Base-by-base conservation (phyloP, 2,888 invertebrate genomes). In the Sarcophaga caerulescens region DNA sequence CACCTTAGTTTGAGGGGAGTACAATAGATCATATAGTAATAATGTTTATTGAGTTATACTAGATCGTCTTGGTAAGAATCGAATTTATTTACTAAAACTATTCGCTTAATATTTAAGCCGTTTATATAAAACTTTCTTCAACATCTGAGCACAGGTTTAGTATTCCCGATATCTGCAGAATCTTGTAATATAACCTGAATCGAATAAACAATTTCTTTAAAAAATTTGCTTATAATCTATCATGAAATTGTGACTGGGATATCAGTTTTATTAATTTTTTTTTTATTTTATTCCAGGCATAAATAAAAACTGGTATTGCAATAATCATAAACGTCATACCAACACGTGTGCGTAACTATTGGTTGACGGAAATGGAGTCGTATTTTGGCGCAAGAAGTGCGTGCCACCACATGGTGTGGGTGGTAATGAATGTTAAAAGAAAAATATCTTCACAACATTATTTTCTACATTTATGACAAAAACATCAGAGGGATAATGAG, bases 261-360 rank as follows among this genome's bases (percentile, higher is more conserved):
- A 63, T 77, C n/a, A n/a, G n/a, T n/a, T n/a, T 71, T 66, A 11
- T n/a, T 21, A 14, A 21, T 45, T 47, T 47, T 47, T 52, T 12
- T 52, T 52, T 52, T 14, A 47, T 47, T 21, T 8, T 17, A 21
- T 59, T 10, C 35, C 12, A 66, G 1, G 14, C 44, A 44, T 1
- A 21, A 69, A 60, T 70, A 77, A 84, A 65, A 74, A 78, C 70
- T 66, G 68, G 25, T 19, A 59, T 73, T 71, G 78, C 86, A 89
- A 89, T 89, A 88, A 87, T 85, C 86, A 87, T 88, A 87, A 89
- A 87, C 88, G 88, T 88, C 88, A 86, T 77, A 79, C 74, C 81
- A 82, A 80, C 88, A 88, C 88, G 88, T 88, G 88, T 76, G 35
- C 75, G 65, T 66, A 73, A 73, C 85, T 80, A 52, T 71, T 76